Conservation (phyloP, 2,113 vertebrate genomes). For the Nipponia nippon region DNA sequence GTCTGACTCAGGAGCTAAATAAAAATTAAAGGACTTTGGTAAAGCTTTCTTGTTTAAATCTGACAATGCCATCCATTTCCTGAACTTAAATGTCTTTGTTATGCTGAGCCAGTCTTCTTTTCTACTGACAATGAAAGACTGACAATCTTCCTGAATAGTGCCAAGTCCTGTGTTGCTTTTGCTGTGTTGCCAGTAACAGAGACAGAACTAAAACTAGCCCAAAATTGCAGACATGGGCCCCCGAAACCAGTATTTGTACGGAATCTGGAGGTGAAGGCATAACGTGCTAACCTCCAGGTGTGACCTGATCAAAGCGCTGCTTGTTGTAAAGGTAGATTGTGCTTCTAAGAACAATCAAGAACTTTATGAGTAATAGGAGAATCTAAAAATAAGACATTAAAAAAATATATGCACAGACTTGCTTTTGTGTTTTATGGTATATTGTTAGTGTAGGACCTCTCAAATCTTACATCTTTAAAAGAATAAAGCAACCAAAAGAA, state of each 20-base stretch:
- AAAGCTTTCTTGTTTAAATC: not conserved
- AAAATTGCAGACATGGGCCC: constrained; percentile 14
- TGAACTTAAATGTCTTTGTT: not conserved
- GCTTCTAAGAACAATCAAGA: constrained; percentile 13
- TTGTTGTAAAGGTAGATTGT: constrained; percentile 22
- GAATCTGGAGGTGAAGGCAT: constrained; percentile 2
- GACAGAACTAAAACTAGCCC: not conserved
- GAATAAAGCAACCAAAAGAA: not conserved
- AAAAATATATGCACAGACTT: not conserved
- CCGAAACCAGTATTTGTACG: not conserved
- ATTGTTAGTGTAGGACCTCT: not conserved
- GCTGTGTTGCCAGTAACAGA: constrained; percentile 15
- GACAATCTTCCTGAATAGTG: not conserved
- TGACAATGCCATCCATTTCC: not conserved
- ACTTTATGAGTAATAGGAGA: not conserved
- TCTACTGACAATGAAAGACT: not conserved
- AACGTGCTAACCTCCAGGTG: constrained; percentile 23
- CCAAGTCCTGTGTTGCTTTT: constrained; percentile 32
- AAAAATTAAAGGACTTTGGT: not conserved
- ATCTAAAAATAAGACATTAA: not conserved
- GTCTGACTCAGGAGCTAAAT: not conserved
- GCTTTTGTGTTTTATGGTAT: not conserved
- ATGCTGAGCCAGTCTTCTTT: not conserved
- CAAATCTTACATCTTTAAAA: not conserved
- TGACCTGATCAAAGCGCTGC: constrained; percentile 23